phyloP scores from a whole-genome alignment of 1,140 invertebrate species.

The Amphibalanus amphitrite region DNA sequence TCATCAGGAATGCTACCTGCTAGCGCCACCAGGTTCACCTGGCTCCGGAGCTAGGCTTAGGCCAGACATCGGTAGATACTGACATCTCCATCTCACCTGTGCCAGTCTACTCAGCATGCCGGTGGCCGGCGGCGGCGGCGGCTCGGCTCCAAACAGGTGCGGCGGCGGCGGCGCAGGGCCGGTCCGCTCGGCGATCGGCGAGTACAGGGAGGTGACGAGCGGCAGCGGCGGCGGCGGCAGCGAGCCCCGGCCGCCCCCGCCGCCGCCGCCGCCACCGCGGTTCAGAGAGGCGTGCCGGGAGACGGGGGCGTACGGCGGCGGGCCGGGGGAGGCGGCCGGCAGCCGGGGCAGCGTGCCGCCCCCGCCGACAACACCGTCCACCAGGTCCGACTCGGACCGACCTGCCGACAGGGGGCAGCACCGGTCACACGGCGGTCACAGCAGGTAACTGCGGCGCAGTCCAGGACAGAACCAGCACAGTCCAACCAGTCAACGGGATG shows the following conservation, averaged over 20 bases:
- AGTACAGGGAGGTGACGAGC: not conserved
- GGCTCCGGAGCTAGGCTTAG: too few relatives aligned
- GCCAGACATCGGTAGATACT: too few relatives aligned
- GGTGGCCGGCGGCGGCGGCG: too few relatives aligned
- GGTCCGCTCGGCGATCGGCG: not conserved
- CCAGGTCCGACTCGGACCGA: not conserved
- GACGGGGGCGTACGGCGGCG: not conserved
- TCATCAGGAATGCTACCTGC: too few relatives aligned
- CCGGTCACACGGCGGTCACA: too few relatives aligned
- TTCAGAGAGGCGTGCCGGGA: not conserved
- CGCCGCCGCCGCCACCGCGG: too few relatives aligned
- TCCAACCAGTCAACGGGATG: too few relatives aligned
- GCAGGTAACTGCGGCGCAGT: too few relatives aligned
- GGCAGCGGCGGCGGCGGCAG: not conserved
- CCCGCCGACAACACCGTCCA: not conserved
- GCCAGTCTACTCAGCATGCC: not conserved
- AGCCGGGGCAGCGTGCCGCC: not conserved
- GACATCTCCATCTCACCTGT: not conserved
- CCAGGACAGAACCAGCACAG: too few relatives aligned
- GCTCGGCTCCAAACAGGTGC: not conserved
- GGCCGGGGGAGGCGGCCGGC: too few relatives aligned
- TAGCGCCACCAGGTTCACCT: too few relatives aligned
- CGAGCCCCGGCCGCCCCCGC: not conserved
- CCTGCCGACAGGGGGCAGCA: not conserved
- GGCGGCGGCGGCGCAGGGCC: too few relatives aligned